Percentiles rank a stretch among this genome's conserved stretches.
Conservation (phyloP, 2,113 vertebrate genomes). For the Cavia porcellus region DNA sequence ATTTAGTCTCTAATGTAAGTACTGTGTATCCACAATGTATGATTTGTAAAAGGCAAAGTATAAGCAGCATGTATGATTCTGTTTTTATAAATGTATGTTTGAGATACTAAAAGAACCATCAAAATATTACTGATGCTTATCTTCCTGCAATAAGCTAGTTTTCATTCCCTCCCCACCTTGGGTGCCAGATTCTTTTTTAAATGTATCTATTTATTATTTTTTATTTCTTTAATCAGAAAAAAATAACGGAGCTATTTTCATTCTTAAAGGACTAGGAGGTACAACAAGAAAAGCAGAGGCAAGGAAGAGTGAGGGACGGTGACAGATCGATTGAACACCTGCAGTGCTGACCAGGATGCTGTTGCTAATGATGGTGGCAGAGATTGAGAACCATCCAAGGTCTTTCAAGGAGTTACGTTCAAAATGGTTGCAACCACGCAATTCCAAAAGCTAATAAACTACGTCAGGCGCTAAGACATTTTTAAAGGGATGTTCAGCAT, state of each 20-base stretch:
- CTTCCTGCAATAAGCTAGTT: neutral
- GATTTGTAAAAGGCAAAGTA: neutral
- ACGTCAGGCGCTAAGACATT: neutral
- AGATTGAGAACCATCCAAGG: neutral
- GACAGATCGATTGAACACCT: neutral
- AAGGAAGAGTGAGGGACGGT: neutral
- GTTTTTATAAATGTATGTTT: conserved; percentile 2
- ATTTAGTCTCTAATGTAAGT: neutral
- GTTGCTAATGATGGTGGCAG: neutral
- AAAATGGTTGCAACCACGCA: neutral
- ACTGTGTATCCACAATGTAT: neutral
- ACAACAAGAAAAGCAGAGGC: neutral
- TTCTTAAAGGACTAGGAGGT: neutral
- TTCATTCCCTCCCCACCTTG: neutral
- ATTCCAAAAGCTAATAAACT: conserved; percentile 10
- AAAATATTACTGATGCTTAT: neutral
- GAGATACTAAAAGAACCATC: neutral
- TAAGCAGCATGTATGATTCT: neutral
- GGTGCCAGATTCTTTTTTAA: neutral
- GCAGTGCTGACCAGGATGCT: neutral
- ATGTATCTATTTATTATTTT: neutral
- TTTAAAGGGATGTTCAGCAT: neutral
- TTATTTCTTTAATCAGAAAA: conserved; percentile 36
- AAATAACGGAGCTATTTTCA: conserved; percentile 9
- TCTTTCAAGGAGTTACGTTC: neutral